Conservation (phyloP, 2,797 vertebrate genomes). For the Xiphophorus birchmanni region DNA sequence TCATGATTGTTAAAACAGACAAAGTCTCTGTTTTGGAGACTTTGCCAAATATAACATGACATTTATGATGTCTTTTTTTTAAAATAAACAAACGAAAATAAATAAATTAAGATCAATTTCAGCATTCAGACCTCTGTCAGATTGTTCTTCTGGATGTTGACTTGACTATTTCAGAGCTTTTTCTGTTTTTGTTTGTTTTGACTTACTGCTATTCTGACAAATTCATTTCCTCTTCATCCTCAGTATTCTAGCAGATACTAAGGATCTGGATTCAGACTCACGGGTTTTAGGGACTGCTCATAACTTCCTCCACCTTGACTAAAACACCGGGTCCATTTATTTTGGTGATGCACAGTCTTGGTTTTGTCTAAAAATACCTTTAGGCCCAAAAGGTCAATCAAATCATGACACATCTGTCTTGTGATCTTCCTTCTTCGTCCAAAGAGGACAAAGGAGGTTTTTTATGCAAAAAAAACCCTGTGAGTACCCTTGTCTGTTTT, state of each 20-base stretch:
- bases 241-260: neutral
- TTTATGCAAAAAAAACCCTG: no score
- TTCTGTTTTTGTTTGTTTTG: no score
- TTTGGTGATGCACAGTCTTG: neutral
- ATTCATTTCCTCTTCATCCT: neutral
- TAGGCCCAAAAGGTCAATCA: neutral
- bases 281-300: neutral
- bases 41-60: neutral
- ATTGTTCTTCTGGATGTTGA: neutral
- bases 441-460: no score
- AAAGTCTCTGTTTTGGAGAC: neutral
- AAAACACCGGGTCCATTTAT: neutral
- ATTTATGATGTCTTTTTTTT: neutral
- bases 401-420: neutral
- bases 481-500: neutral
- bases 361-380: neutral
- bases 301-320: neutral
- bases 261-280: neutral
- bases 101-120: neutral
- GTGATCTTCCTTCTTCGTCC: neutral
- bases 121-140: neutral
- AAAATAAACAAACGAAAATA: no score
- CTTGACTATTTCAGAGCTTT: neutral
- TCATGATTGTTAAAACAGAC: no score
- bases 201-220: neutral